A percentile compares a stretch with the other conserved stretches of the same genome.
Evolutionary conservation across 2,113 vertebrate species (phyloP).

Genomic region (Azemiops feae): DNA sequence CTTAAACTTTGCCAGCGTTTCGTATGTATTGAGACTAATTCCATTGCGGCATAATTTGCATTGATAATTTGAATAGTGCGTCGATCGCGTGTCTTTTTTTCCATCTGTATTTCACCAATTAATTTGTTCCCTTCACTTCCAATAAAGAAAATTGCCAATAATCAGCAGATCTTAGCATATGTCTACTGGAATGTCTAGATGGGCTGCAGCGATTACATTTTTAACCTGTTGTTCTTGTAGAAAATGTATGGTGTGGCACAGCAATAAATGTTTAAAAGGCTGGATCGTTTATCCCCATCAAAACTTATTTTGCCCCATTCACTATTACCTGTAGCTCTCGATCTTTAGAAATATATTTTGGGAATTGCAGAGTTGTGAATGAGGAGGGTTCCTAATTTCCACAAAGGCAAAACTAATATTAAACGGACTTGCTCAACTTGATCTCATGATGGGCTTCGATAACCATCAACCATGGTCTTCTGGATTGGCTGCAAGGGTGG

Average conservation of each 20-base stretch:
- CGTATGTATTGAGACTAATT: background rate
- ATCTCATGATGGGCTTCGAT: background rate
- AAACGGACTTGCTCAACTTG: background rate
- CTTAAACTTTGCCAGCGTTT: background rate
- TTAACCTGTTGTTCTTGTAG: fast-evolving
- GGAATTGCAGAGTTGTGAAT: background rate
- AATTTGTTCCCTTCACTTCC: background rate
- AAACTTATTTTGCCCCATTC: fast-evolving
- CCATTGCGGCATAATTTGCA: background rate
- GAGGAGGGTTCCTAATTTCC: background rate
- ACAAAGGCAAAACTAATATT: background rate
- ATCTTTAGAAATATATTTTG: background rate
- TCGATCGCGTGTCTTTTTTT: no score
- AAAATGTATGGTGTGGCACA: background rate
- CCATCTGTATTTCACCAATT: background rate
- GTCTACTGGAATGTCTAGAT: background rate
- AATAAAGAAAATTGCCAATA: fast-evolving
- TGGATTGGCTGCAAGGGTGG: background rate
- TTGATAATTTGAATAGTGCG: background rate
- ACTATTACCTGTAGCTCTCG: background rate
- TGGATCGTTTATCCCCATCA: background rate
- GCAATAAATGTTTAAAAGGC: background rate
- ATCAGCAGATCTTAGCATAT: fast-evolving
- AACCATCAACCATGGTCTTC: background rate
- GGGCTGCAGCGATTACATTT: background rate